Base-by-base conservation (phyloP, 2,888 invertebrate genomes). In the Rhaphigaster nebulosa region DNA sequence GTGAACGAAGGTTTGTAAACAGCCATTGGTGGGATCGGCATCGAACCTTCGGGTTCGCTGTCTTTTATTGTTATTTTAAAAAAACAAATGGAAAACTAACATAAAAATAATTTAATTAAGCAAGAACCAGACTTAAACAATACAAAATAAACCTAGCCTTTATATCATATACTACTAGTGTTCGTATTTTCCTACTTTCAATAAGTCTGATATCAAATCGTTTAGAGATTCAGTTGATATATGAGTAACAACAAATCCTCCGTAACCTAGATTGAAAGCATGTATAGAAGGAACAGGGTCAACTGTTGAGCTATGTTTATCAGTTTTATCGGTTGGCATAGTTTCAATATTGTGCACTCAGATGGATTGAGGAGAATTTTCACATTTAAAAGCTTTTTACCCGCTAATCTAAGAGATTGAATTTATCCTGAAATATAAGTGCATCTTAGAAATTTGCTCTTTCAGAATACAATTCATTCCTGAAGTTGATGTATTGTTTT, bases 281-380 rank as follows among this genome's bases (percentile, higher is more conserved):
- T 65, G 65, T 13, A 12, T 10, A 20, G 65, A 60, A n/a, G 60
- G 65, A 65, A 65, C n/a, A 65, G 29, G 13, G 65, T 15, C 65
- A 29, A 29, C 1, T 29, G 65, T 65, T 65, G 18, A 29, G n/a
- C 65, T 65, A 65, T 65, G 29, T 65, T 65, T 65, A 65, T 65
- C 65, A 65, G 65, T 65, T 65, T 65, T 65, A 65, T 65, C 65
- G 65, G 65, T 65, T 65, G 65, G 65, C 65, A 65, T 65, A 65
- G 29, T 65, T 13, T 65, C 65, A 65, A 29, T 29, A 65, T 65
- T 65, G 29, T 29, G 65, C 65, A 29, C 65, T 65, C 65, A 65
- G 65, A 29, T 29, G 65, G 65, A 65, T 65, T 29, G 65, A 29
- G 65, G 29, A 29, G 29, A 26, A 60, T 60, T 5, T 60, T n/a